phyloP scores from a whole-genome alignment of 35 echinoderm and acorn worm genomes.

The Diadema setosum region DNA sequence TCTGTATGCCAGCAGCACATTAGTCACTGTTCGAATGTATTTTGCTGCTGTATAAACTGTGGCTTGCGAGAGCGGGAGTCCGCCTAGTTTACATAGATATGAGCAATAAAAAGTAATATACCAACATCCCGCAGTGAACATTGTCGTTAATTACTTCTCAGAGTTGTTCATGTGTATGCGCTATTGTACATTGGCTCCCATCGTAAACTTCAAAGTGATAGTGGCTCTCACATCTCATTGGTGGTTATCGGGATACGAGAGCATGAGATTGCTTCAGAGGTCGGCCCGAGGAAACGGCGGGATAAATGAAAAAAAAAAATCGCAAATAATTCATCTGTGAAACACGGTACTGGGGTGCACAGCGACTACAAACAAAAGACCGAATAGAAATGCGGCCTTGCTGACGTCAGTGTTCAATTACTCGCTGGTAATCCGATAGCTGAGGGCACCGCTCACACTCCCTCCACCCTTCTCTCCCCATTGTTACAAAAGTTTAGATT shows the following conservation, averaged over 20 bases:
- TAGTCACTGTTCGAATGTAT: too few species aligned
- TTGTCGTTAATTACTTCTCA: neutral
- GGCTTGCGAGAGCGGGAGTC: too few species aligned
- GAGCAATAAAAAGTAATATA: neutral
- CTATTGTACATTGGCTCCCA: neutral
- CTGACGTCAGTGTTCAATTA: slow-evolving; percentile 99
- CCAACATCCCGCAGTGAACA: neutral
- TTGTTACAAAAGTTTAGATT: neutral
- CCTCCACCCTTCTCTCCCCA: slow-evolving; percentile 8
- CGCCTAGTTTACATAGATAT: neutral
- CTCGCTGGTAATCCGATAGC: slow-evolving; percentile 93
- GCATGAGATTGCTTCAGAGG: slow-evolving; percentile 10
- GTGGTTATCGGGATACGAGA: slow-evolving; percentile 18
- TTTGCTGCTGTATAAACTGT: too few species aligned
- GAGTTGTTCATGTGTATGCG: neutral
- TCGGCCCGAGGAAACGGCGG: slow-evolving; percentile 31
- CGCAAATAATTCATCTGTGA: slow-evolving; percentile 85
- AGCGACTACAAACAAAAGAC: slow-evolving; percentile 94
- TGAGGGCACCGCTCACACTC: slow-evolving; percentile 86
- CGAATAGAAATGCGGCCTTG: slow-evolving; percentile 95
- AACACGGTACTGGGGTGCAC: slow-evolving; percentile 84
- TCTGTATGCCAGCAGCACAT: too few species aligned
- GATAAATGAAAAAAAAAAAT: slow-evolving; percentile 42
- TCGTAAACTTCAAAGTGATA: neutral
- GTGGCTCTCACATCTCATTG: slow-evolving; percentile 12